Percentiles rank a stretch among this genome's conserved stretches.
Conservation (phyloP, 2,888 invertebrate genomes). For the Nomada ferruginata region DNA sequence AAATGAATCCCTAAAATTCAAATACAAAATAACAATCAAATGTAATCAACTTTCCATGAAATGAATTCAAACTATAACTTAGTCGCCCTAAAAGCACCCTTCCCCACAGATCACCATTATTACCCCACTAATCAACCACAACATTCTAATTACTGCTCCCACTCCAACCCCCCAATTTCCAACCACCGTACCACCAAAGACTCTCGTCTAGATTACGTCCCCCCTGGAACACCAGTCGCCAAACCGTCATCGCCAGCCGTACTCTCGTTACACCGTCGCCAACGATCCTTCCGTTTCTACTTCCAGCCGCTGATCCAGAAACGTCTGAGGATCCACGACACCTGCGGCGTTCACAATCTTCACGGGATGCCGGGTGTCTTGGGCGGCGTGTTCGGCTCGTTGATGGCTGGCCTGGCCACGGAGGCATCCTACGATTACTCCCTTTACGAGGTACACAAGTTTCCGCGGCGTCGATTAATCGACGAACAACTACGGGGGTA, state of each 20-base stretch:
- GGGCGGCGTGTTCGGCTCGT: constrained; percentile 91
- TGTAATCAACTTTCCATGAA: no score
- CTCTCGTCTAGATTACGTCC: background rate
- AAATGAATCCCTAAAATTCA: no score
- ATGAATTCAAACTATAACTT: no score
- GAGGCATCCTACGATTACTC: constrained; percentile 87
- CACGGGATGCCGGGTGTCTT: constrained; percentile 98
- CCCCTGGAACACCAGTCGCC: no score
- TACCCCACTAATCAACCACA: background rate
- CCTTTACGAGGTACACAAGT: constrained; percentile 83
- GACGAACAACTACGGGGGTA: constrained; percentile 18
- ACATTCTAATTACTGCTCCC: background rate
- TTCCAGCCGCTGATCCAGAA: constrained; percentile 87
- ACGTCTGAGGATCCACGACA: constrained; percentile 89
- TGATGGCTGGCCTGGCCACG: constrained; percentile 90
- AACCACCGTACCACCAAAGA: background rate
- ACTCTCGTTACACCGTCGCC: background rate
- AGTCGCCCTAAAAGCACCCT: background rate
- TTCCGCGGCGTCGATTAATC: background rate
- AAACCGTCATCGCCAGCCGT: background rate
- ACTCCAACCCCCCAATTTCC: background rate
- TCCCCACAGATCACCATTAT: background rate
- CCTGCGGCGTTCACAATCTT: constrained; percentile 97
- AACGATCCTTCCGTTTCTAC: background rate
- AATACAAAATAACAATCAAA: no score